These are phyloP conservation scores for Mus spretus DNA, from an alignment of 2,797 vertebrate species.

Conservation along the genomic window DNA sequence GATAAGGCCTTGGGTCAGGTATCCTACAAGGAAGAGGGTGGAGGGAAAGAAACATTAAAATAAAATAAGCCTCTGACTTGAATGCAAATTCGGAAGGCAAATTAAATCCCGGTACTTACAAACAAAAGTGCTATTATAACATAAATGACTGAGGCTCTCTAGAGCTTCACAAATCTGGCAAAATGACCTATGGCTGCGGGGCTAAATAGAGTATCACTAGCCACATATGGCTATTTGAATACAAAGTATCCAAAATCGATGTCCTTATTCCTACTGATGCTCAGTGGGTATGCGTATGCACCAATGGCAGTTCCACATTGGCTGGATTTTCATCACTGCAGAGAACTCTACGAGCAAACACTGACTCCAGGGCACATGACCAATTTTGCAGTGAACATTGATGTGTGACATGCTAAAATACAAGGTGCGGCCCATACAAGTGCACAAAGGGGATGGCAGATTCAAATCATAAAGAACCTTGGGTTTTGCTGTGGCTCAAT, in stretches of 20 bases:
- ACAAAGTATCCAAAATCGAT: slow-evolving; percentile 14
- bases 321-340: background rate
- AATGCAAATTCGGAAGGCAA: slow-evolving; percentile 49
- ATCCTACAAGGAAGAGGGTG: background rate
- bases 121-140: background rate
- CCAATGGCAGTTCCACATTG: background rate
- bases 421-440: background rate
- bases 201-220: background rate
- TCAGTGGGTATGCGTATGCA: background rate
- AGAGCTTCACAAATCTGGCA: slow-evolving; percentile 13
- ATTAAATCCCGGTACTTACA: slow-evolving; percentile 37
- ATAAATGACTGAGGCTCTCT: slow-evolving; percentile 7
- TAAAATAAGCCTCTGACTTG: slow-evolving; percentile 16
- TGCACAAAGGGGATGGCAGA: background rate
- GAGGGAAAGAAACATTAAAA: background rate
- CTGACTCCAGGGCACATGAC: background rate
- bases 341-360: background rate
- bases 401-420: background rate
- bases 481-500: slow-evolving; percentile 28
- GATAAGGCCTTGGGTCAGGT: background rate
- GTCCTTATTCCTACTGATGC: background rate
- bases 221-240: background rate
- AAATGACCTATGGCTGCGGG: background rate
- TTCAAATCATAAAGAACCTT: slow-evolving; percentile 30
- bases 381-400: slow-evolving; percentile 4